These are phyloP conservation scores for Drosophila kepulauana DNA, from an alignment of 1,140 invertebrate genomes.

Conservation along the genomic window DNA sequence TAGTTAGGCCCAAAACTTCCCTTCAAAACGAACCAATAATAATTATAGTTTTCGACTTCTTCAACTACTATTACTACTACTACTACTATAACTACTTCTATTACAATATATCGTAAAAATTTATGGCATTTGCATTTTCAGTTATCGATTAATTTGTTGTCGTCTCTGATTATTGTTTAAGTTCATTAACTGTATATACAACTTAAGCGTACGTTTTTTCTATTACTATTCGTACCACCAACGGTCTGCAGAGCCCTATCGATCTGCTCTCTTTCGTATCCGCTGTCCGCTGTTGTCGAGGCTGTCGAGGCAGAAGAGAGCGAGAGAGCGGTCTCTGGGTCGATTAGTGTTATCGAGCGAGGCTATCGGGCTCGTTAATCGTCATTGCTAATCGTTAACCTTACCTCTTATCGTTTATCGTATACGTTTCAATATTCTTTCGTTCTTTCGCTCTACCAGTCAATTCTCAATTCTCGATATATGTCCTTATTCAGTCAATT, in stretches of 20 bases:
- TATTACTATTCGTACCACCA: neutral
- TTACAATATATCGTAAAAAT: slow-evolving; percentile 1
- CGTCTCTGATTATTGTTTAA: neutral
- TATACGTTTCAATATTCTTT: slow-evolving; percentile 1
- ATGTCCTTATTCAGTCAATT: slow-evolving; percentile 15
- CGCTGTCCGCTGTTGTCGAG: slow-evolving; percentile 6
- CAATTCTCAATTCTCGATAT: slow-evolving; percentile 20
- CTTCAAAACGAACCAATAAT: slow-evolving; percentile 2
- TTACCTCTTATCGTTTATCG: slow-evolving; percentile 17
- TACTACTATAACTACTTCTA: slow-evolving; percentile 5
- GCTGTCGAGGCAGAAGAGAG: slow-evolving; percentile 32
- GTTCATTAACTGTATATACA: slow-evolving; percentile 33
- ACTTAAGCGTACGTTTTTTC: slow-evolving; percentile 5
- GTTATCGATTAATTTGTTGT: neutral
- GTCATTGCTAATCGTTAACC: slow-evolving; percentile 8
- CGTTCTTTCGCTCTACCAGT: slow-evolving; percentile 15
- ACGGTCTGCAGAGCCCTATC: slow-evolving; percentile 10
- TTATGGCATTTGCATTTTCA: slow-evolving; percentile 7
- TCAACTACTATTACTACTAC: slow-evolving; percentile 3
- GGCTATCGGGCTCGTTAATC: neutral
- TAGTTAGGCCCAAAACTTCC: slow-evolving; percentile 10
- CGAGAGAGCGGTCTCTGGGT: slow-evolving; percentile 46
- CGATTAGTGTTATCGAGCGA: slow-evolving; percentile 16
- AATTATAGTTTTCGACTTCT: slow-evolving; percentile 18
- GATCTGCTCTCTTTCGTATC: slow-evolving; percentile 38